Conservation (phyloP, 2,797 vertebrate species). For the Gymnothorax javanicus region DNA sequence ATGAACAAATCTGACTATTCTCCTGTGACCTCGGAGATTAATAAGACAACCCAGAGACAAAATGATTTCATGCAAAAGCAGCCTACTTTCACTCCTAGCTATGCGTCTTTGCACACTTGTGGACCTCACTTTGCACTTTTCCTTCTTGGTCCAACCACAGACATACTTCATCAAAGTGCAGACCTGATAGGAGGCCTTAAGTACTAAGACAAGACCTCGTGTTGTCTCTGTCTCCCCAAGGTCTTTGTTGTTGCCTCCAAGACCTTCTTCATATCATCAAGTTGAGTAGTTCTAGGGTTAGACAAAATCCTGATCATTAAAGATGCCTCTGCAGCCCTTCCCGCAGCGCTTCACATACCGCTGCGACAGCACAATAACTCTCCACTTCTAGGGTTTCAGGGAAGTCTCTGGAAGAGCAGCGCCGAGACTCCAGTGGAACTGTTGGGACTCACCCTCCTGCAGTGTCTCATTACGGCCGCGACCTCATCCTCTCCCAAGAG, state of each 20-base stretch:
- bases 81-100: too few species aligned
- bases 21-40: too few species aligned
- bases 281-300: neutral
- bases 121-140: too few species aligned
- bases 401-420: neutral
- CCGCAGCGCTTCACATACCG: neutral
- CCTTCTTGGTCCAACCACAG: too few species aligned
- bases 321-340: neutral
- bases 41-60: too few species aligned
- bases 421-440: neutral
- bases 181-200: too few species aligned
- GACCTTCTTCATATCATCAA: neutral
- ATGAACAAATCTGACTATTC: too few species aligned
- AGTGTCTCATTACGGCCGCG: constrained; percentile 88
- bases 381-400: neutral
- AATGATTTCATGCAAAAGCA: too few species aligned
- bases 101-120: too few species aligned
- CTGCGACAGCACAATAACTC: neutral
- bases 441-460: constrained; percentile 76
- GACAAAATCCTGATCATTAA: neutral
- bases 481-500: constrained; percentile 89
- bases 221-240: neutral
- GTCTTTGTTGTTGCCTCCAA: neutral
- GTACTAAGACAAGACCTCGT: too few species aligned
- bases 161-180: too few species aligned